phyloP scores from a whole-genome alignment of 2,797 vertebrate genomes.

The Chaenodraco wilsoni region DNA sequence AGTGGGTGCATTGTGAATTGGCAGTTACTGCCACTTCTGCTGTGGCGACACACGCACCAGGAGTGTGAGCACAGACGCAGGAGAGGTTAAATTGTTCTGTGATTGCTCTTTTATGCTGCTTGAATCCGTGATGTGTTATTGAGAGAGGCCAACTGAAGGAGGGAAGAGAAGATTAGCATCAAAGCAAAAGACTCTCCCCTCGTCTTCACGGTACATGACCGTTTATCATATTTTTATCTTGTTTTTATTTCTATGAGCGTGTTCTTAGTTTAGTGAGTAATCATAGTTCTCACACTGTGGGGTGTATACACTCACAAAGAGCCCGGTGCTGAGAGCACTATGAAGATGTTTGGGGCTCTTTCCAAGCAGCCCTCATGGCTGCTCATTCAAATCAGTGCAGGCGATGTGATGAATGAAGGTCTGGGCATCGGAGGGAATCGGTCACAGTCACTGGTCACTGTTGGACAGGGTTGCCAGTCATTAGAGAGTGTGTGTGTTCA shows the following conservation, averaged over 20 bases:
- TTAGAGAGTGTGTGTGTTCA: constrained; percentile 11
- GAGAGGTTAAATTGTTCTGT: constrained; percentile 78
- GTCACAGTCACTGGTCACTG: constrained; percentile 67
- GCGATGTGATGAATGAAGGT: constrained; percentile 60
- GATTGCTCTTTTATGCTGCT: constrained; percentile 77
- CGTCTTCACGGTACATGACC: constrained; percentile 43
- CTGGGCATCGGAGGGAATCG: constrained; percentile 57
- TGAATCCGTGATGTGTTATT: constrained; percentile 73
- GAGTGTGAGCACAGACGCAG: constrained; percentile 60
- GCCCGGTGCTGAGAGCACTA: constrained; percentile 28
- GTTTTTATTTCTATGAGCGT: constrained; percentile 59
- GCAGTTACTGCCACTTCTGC: constrained; percentile 69
- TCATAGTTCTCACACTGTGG: constrained; percentile 35
- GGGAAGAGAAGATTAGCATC: constrained; percentile 64
- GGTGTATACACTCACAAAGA: constrained; percentile 19
- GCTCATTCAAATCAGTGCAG: constrained; percentile 50
- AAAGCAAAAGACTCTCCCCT: constrained; percentile 55
- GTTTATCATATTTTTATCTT: constrained; percentile 62
- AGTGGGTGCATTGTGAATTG: constrained; percentile 76
- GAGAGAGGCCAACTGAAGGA: constrained; percentile 72
- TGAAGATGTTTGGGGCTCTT: constrained; percentile 45
- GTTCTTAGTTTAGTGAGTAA: constrained; percentile 48
- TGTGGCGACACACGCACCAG: constrained; percentile 52
- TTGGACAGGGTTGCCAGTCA: constrained; percentile 50
- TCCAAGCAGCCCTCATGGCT: constrained; percentile 38